Base-by-base conservation (phyloP, 2,888 invertebrate genomes). In the Acanthoscelides obtectus region DNA sequence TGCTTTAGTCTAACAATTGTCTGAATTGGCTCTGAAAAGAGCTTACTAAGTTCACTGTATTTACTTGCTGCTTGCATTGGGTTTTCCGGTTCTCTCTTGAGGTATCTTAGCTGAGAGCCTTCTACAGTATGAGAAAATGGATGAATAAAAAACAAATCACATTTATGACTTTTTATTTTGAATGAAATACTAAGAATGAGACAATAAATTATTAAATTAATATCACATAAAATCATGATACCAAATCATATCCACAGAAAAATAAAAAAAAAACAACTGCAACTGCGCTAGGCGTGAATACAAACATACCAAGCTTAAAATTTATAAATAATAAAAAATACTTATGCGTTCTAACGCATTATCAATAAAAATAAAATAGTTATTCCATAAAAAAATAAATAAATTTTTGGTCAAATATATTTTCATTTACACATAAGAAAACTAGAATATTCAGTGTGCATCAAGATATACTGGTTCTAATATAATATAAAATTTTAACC, bases 201-300 rank as follows among this genome's bases (percentile, higher is more conserved):
- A 73, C 65, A 75, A 79, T 79, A 79, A 79, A 78, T 78, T 76
- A 78, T 77, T 75, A 79, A 75, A 76, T 72, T 79, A 79, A 77
- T 79, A 79, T 79, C 79, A 79, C 79, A 79, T 74, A 74, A 74
- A 72, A 73, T 21, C 22, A 66, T 66, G 66, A 66, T 22, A 66
- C 22, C 66, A 66, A 20, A 66, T 65, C 5, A 12, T 5, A 66
- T 66, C 66, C 8, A 66, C 66, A 66, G 22, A 66, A 66, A 66
- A 66, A 66, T 20, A 8, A 63, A 20, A 69, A 69, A 69, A 45
- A 8, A 27, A 63, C 69, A 5, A 66, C 20, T 20, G 66, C 21
- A 71, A 17, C 22, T 19, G 27, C 25, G 20, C 45, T 68, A 22
- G 66, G 20, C 1, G 19, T 66, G 5, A 1, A 65, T 20, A 65